A percentile compares a stretch with the other conserved stretches of the same genome.
These are phyloP conservation scores for Synergus gifuensis DNA, from an alignment of 2,888 invertebrate species.

Conservation along the genomic window DNA sequence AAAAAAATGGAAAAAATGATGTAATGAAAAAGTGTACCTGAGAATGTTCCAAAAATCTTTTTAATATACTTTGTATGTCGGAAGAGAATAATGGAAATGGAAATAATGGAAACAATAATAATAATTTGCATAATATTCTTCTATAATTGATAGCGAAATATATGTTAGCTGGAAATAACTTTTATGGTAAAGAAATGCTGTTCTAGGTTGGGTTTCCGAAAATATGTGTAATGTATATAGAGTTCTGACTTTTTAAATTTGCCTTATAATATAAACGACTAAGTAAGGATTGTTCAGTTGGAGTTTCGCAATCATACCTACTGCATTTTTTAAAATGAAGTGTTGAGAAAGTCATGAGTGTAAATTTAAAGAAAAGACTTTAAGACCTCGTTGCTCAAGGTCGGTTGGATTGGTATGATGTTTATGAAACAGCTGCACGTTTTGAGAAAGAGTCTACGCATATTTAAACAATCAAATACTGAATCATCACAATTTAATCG, in stretches of 20 bases:
- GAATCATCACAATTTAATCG: slow-evolving; percentile 24
- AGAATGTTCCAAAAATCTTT: not conserved
- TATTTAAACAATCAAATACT: slow-evolving; percentile 34
- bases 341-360: slow-evolving; percentile 40
- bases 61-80: not conserved
- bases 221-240: too few species aligned
- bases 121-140: too few species aligned
- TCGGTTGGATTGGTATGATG: slow-evolving; percentile 34
- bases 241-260: not conserved
- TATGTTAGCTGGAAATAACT: too few species aligned
- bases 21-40: not conserved
- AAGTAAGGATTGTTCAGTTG: not conserved
- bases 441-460: slow-evolving; percentile 37
- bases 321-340: slow-evolving; percentile 38
- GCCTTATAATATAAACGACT: slow-evolving; percentile 2
- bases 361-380: slow-evolving; percentile 39
- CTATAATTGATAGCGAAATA: too few species aligned
- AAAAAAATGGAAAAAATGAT: slow-evolving; percentile 2
- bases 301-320: slow-evolving; percentile 1
- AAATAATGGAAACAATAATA: too few species aligned
- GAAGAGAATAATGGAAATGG: too few species aligned
- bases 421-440: slow-evolving; percentile 36
- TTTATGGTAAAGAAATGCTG: not conserved
- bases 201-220: not conserved
- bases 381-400: slow-evolving; percentile 39